These are phyloP conservation scores for Etheostoma spectabile DNA, from an alignment of 2,113 vertebrate species.

Conservation along the genomic window DNA sequence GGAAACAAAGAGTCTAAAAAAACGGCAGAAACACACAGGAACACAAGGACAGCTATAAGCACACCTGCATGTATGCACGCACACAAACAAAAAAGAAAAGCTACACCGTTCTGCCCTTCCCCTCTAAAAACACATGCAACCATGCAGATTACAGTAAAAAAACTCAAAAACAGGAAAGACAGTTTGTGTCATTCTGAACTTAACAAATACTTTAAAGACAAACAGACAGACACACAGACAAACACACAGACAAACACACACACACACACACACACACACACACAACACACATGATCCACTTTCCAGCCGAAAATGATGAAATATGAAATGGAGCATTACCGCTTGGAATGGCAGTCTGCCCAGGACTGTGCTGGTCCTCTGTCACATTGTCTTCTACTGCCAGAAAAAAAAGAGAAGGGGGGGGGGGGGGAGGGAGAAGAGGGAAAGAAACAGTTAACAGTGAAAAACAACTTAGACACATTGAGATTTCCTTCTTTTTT, in stretches of 20 bases:
- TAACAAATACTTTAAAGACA: conserved; percentile 51
- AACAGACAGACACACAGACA: not conserved
- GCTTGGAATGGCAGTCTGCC: conserved; percentile 88
- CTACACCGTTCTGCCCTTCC: not conserved
- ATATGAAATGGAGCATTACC: conserved; percentile 88
- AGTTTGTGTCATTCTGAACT: conserved; percentile 55
- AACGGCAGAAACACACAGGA: conserved; percentile 54
- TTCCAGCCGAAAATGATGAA: conserved; percentile 82
- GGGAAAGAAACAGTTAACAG: conserved; percentile 79
- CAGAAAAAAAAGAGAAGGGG: conserved; percentile 81
- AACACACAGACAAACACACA: conserved; percentile 33
- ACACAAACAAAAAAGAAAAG: conserved; percentile 30
- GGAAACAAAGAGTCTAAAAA: conserved; percentile 69
- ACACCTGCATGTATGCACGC: conserved; percentile 59
- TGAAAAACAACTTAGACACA: conserved; percentile 76
- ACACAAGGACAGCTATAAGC: conserved; percentile 62
- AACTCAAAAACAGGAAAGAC: conserved; percentile 61
- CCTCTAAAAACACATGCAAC: conserved; percentile 34
- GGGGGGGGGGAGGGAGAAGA: conserved; percentile 76
- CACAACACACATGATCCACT: conserved; percentile 70
- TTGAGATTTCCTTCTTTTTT: conserved; percentile 74
- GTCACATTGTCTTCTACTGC: conserved; percentile 93
- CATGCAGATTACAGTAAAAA: conserved; percentile 45
- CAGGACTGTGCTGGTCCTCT: conserved; percentile 88
- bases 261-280: conserved; percentile 60